Base-by-base conservation (phyloP, 2,113 vertebrate species). In the Xyrauchen texanus region DNA sequence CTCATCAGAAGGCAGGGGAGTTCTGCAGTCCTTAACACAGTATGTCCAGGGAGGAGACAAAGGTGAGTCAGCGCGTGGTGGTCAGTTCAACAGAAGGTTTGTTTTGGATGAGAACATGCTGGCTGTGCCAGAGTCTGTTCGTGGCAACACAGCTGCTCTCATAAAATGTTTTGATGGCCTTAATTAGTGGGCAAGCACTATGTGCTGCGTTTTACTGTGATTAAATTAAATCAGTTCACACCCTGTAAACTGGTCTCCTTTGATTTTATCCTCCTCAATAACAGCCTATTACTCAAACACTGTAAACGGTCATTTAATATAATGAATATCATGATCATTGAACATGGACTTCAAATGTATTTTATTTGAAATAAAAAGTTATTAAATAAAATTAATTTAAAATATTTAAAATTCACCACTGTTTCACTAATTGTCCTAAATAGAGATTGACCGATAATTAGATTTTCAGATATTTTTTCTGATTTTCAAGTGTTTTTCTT, bases 131-230 rank as follows among this genome's bases (percentile, higher is more conserved):
- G 85, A 88, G 84, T 86, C 71, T 87, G 64, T 77, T 76, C 74
- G 66, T 42, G 42, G 45, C 85, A 85, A 84, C 87, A 89, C 88
- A 90, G 86, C 86, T 90, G 86, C 85, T 84, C 88, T 86, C 83
- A 71, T 90, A 90, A 91, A 91, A 82, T 77, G 76, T 81, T 91
- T 87, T 87, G 86, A 89, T 89, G 84, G 82, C 83, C 83, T 84
- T 87, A 89, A 87, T 90, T 89, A 90, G 74, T 13, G 15, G 45
- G 58, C 12, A 16, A 34, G 60, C 63, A 58, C 42, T 62, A 82
- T 87, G 85, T 82, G 80, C 82, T 84, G 82, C 86, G 83, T 90
- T 90, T 92, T 91, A 91, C 88, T 82, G 83, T 90, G 88, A 92
- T 92, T 90, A 91, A 89, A 91, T 86, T 89, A 88, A 78, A 68